These are phyloP conservation scores for Cantharis nigra DNA, from an alignment of 2,888 invertebrate species.

Conservation along the genomic window DNA sequence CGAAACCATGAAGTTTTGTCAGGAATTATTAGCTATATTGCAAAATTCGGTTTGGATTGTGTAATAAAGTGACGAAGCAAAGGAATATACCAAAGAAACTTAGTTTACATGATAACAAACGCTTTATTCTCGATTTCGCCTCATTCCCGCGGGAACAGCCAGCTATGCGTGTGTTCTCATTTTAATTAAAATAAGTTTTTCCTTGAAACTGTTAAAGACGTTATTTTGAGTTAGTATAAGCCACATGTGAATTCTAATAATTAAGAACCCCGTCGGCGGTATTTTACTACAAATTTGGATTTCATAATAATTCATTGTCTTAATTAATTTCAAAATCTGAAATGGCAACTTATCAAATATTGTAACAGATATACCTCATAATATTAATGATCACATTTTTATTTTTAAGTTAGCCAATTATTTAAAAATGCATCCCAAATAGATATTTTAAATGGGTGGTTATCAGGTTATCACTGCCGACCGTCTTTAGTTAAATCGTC, in stretches of 20 bases:
- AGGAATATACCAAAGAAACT: not conserved
- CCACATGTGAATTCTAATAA: not conserved
- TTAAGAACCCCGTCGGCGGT: not conserved
- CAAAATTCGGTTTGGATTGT: too few relatives aligned
- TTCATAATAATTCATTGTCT: not conserved
- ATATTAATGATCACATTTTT: too few relatives aligned
- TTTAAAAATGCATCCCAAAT: too few relatives aligned
- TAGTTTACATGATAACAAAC: not conserved
- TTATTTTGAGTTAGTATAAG: not conserved
- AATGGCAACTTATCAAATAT: not conserved
- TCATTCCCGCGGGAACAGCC: not conserved
- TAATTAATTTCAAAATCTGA: not conserved
- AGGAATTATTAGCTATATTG: too few relatives aligned
- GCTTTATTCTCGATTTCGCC: not conserved
- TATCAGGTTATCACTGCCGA: too few relatives aligned
- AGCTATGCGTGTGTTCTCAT: not conserved
- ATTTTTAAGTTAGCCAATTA: too few relatives aligned
- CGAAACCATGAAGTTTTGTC: too few relatives aligned
- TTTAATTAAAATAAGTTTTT: not conserved
- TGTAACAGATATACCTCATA: too few relatives aligned
- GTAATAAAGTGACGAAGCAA: too few relatives aligned
- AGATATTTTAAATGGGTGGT: too few relatives aligned
- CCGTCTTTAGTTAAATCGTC: too few relatives aligned
- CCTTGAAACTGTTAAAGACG: not conserved
- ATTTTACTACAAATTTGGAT: not conserved